A percentile compares a stretch with the other conserved stretches of the same genome.
Evolutionary conservation across 2,113 vertebrate species (phyloP).

Genomic region (Rhynchomys soricoides): DNA sequence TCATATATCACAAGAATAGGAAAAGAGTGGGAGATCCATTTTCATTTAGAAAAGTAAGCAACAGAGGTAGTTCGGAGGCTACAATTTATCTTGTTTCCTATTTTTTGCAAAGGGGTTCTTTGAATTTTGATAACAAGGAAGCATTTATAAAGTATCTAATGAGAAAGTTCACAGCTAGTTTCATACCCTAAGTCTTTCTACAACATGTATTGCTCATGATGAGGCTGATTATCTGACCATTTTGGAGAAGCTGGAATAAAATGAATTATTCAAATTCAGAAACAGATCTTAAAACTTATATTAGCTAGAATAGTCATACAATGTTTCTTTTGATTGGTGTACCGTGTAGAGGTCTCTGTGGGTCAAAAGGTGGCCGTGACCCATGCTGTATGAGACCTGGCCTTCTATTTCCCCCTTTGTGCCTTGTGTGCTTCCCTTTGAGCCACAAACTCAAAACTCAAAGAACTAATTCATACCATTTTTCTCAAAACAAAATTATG

Average conservation of each 20-base stretch:
- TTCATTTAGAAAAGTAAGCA: constrained; percentile 36
- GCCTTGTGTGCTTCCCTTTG: not conserved
- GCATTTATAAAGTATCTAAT: not conserved
- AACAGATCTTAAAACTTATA: not conserved
- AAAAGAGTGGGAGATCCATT: not conserved
- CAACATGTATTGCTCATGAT: not conserved
- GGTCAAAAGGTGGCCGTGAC: not conserved
- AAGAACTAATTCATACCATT: not conserved
- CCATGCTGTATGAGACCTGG: not conserved
- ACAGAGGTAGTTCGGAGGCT: not conserved
- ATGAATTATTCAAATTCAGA: not conserved
- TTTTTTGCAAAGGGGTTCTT: constrained; percentile 17
- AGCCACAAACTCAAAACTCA: not conserved
- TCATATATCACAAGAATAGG: constrained; percentile 45
- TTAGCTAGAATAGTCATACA: not conserved
- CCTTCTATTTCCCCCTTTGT: constrained; percentile 11
- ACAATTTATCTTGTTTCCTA: not conserved
- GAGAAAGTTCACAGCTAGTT: not conserved
- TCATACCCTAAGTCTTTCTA: not conserved
- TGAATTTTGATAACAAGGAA: constrained; percentile 1
- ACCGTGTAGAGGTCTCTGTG: not conserved
- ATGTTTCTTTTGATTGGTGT: not conserved
- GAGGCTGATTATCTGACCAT: not conserved
- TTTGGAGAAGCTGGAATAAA: not conserved
- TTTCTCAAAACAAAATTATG: constrained; percentile 37